phyloP scores from a whole-genome alignment of 2,888 invertebrate genomes.

The Drosophila robusta region DNA sequence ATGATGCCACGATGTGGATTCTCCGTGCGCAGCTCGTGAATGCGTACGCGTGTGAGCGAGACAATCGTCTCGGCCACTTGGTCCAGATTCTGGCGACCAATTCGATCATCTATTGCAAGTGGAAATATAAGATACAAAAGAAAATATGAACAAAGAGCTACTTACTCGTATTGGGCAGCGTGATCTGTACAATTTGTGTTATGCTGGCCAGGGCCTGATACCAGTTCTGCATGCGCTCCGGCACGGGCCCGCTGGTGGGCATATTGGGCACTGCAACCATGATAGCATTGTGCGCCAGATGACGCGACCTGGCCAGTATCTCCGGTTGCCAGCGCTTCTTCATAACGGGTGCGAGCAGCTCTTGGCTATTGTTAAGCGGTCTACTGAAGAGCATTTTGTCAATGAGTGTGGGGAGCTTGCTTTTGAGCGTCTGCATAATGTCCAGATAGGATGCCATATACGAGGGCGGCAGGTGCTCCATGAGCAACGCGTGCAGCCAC shows the following conservation, averaged over 20 bases:
- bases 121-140: background rate
- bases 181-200: constrained; percentile 88
- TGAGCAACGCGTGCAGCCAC: constrained; percentile 91
- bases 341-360: constrained; percentile 88
- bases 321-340: constrained; percentile 91
- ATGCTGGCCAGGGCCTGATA: constrained; percentile 88
- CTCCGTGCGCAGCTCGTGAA: constrained; percentile 89
- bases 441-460: constrained; percentile 91
- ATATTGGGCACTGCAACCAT: constrained; percentile 88
- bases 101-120: constrained; percentile 65
- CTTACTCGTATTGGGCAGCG: constrained; percentile 81
- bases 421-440: constrained; percentile 90
- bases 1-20: constrained; percentile 90
- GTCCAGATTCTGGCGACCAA: constrained; percentile 82
- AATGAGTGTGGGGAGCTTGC: constrained; percentile 89
- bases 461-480: constrained; percentile 88
- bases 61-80: constrained; percentile 88
- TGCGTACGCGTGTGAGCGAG: constrained; percentile 89
- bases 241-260: constrained; percentile 84
- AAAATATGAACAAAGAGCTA: background rate
- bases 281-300: constrained; percentile 89
- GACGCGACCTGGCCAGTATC: constrained; percentile 88
- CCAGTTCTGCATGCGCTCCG: constrained; percentile 89
- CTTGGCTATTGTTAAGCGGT: constrained; percentile 87
- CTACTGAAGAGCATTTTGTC: constrained; percentile 90